A percentile compares a stretch with the other conserved stretches of the same genome.
These are phyloP conservation scores for Lacanobia oleracea DNA, from an alignment of 2,888 invertebrate genomes.

Conservation along the genomic window DNA sequence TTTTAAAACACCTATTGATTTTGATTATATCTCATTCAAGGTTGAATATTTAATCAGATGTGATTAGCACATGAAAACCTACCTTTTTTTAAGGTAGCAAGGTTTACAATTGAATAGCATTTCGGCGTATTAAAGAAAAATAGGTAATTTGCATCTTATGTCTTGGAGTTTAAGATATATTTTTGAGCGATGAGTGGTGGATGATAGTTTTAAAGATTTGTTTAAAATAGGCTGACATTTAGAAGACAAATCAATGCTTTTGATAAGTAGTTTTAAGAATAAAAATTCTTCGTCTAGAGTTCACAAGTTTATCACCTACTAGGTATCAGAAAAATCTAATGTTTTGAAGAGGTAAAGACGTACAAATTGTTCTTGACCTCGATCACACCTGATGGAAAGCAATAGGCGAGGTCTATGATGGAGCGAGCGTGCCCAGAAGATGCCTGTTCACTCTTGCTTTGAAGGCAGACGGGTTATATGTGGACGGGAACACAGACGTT, in stretches of 20 bases:
- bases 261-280: background rate
- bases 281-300: background rate
- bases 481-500: no score
- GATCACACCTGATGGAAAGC: no score
- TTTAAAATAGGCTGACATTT: slow-evolving; percentile 48
- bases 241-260: background rate
- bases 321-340: no score
- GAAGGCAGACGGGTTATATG: no score
- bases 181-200: slow-evolving; percentile 15
- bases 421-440: no score
- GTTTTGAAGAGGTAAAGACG: no score
- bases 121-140: background rate
- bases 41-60: slow-evolving; percentile 35
- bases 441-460: no score
- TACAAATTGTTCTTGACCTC: no score
- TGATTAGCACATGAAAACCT: background rate
- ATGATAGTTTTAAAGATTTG: background rate
- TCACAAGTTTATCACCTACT: background rate
- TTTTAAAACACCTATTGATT: slow-evolving; percentile 35
- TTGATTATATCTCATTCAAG: slow-evolving; percentile 24
- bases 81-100: background rate
- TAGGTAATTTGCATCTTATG: slow-evolving; percentile 6
- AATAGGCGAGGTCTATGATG: no score
- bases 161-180: background rate
- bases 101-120: background rate